A percentile compares a stretch with the other conserved stretches of the same genome.
Evolutionary conservation across 2,888 invertebrate genomes (phyloP).

Genomic region (Tyria jacobaeae): DNA sequence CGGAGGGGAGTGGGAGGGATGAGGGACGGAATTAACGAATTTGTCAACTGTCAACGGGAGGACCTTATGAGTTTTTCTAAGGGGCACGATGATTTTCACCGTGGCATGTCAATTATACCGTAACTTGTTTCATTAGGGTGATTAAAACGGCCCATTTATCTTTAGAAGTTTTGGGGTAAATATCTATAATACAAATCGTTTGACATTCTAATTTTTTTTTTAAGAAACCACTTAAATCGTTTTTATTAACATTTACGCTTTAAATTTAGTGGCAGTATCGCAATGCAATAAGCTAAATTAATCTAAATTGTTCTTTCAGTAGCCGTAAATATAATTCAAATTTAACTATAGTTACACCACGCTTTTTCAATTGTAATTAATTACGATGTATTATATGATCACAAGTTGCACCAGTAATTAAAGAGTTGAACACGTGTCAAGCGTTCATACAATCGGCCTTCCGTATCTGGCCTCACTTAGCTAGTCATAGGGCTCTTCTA

Average conservation of each 20-base stretch:
- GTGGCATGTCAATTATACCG: constrained; percentile 62
- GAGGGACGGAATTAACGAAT: constrained; percentile 79
- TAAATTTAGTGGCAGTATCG: not conserved
- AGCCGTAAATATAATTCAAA: not conserved
- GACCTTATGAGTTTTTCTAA: constrained; percentile 80
- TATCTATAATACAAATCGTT: constrained; percentile 2
- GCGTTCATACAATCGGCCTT: not conserved
- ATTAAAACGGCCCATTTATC: constrained; percentile 51
- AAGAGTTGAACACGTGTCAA: not conserved
- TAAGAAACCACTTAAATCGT: too few species aligned
- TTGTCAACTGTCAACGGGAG: constrained; percentile 82
- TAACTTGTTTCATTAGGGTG: constrained; percentile 49
- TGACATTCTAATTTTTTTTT: too few species aligned
- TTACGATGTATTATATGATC: constrained; percentile 2
- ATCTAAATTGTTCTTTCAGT: not conserved
- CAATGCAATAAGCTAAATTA: not conserved
- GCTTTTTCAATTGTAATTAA: not conserved
- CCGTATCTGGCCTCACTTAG: not conserved
- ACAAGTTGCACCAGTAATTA: constrained; percentile 1
- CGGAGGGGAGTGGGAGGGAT: constrained; percentile 36
- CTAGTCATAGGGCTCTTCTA: not conserved
- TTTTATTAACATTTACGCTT: not conserved
- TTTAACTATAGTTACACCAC: not conserved
- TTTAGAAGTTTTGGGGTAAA: constrained; percentile 25
- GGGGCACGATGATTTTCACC: constrained; percentile 68